Evolutionary conservation across 2,113 vertebrate genomes (phyloP).

Genomic region (Halichoerus grypus): DNA sequence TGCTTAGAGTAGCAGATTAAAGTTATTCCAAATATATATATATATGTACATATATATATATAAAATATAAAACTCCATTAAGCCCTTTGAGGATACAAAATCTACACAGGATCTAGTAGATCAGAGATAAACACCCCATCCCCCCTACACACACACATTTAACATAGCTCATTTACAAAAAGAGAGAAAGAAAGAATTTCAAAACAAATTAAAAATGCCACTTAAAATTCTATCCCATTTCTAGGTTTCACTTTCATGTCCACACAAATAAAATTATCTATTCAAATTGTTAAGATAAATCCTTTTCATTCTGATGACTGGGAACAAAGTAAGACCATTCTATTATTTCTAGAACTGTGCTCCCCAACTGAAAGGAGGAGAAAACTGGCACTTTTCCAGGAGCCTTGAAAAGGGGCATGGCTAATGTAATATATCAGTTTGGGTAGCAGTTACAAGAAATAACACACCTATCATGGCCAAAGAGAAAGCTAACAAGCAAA

Average conservation of each 20-base stretch:
- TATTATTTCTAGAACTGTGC: constrained; percentile 62
- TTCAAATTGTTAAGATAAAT: constrained; percentile 58
- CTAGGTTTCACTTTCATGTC: constrained; percentile 51
- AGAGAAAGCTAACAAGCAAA: constrained; percentile 72
- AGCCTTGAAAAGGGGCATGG: constrained; percentile 8
- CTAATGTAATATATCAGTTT: constrained; percentile 43
- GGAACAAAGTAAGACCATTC: constrained; percentile 60
- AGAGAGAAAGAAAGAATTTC: constrained; percentile 41
- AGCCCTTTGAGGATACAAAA: background rate
- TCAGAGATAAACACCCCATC: background rate
- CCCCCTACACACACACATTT: background rate
- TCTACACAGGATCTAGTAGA: background rate
- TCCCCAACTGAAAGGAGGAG: constrained; percentile 45
- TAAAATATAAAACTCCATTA: background rate
- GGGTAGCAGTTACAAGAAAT: constrained; percentile 53
- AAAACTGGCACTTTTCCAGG: constrained; percentile 47
- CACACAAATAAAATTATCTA: constrained; percentile 64
- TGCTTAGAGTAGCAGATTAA: background rate
- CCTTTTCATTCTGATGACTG: constrained; percentile 57
- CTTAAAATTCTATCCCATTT: constrained; percentile 64
- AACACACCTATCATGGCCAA: constrained; percentile 60
- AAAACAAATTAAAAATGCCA: constrained; percentile 59
- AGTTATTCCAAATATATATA: constrained; percentile 35
- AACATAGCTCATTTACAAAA: constrained; percentile 35
- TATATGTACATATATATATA: too few relatives aligned